Base-by-base conservation (phyloP, 1,140 invertebrate genomes). In the Hormaphis cornu region DNA sequence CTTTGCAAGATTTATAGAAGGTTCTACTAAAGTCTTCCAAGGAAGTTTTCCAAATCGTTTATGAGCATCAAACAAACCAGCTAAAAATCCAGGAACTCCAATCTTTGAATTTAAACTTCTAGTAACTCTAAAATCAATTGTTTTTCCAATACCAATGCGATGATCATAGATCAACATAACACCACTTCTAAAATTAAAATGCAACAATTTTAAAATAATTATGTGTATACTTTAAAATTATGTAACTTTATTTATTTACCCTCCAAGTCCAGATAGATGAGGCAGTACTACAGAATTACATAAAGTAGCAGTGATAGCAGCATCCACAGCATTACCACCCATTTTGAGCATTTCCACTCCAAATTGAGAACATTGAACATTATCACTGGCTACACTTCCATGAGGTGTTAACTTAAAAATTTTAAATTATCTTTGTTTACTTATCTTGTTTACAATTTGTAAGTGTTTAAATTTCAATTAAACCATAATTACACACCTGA, bases 361-460 rank as follows among this genome's bases (percentile, higher is more conserved):
- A 72, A 88, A 83, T 72, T 82, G 78, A 30, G 88, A 89, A 79
- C 89, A 91, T 75, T 84, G 80, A 71, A 81, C 78, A 74, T 83
- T 84, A 73, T 89, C 87, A 37, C 87, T 84, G 5, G 86, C 85
- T 54, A 91, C 87, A 72, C 86, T 87, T 44, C 88, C 89, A 81
- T 89, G 87, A 12, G 83, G 82, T 61, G 82, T 81, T 71, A 88
- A 81, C 87, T 88, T 24, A 0, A 73, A 74, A 69, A 58, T 63
- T n/a, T n/a, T 73, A 69, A 74, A 20, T 69, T 44, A 3, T 14
- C 14, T 22, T 42, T 52, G 24, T 40, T 58, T 70, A 22, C 9
- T 8, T 14, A 2, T 42, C 22, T 44, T 18, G 4, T 10, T 46
- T 5, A 30, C 0, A 61, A n/a, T n/a, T n/a, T n/a, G n/a, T n/a